Base-by-base conservation (phyloP, 2,113 vertebrate species). In the Crocuta crocuta region DNA sequence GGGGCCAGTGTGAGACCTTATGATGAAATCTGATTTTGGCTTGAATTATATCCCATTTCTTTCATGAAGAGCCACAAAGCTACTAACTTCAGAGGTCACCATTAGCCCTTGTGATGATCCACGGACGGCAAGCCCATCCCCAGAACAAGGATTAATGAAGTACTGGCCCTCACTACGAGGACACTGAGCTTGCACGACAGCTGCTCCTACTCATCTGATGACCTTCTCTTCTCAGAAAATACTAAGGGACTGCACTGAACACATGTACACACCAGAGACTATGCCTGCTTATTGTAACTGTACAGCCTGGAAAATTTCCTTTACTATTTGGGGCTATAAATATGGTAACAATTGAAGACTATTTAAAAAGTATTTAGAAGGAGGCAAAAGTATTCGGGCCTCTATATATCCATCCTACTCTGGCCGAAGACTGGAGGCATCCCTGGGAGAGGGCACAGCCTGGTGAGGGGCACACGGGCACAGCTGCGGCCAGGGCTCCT, bases 151-250 rank as follows among this genome's bases (percentile, higher is more conserved):
- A 31, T 33, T 2, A 21, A 63, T 16, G 2, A n/a, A 24, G 5
- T 66, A 39, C n/a, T 12, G 11, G 76, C 82, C 45, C 61, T 4
- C 4, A 13, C 17, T 33, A 4, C 15, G 4, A 19, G 89, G 4
- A 28, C 5, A 7, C 2, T 0, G 5, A 4, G 78, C 10, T 13
- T 0, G 0, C 48, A 28, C 1, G 7, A 45, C 5, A 71, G 58
- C 70, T 28, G n/a, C 13, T 53, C 82, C 65, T 3, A 10, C 26
- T 39, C 63, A 7, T 5, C 4, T 23, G 7, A 17, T 11, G 24
- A 43, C 15, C 78, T 13, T 45, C 61, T 53, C 70, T 7, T n/a
- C 58, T 61, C 48, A 33, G 81, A 74, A 48, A 33, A 28, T 4
- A 43, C 35, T 2, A 21, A 35, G 9, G 15, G 31, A 26, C 0